Base-by-base conservation (phyloP, 2,888 invertebrate genomes). In the Orchesellides sinensis region DNA sequence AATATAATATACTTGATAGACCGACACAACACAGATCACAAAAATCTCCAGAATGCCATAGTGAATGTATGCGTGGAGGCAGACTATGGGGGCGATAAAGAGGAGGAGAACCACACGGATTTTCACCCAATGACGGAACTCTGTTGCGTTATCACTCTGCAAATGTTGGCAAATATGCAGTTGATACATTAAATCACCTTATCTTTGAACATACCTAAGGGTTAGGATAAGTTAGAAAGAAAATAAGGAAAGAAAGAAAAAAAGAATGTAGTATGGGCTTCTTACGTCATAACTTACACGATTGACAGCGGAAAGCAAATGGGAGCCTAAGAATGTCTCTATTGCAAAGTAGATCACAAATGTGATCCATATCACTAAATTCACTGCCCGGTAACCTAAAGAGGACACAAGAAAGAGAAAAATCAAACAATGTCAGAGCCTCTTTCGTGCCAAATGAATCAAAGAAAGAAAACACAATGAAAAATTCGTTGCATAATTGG, bases 341-440 rank as follows among this genome's bases (percentile, higher is more conserved):
- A 87, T 79, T 45, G 81, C 85, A 85, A 87, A 87, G 68, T 85
- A 85, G 54, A 87, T 75, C 35, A 87, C 84, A 66, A 83, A 84
- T 35, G 78, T 78, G 61, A 87, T 83, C 86, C 86, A 87, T 78
- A 87, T 84, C 63, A 83, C 83, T 69, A 84, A 80, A 74, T 84
- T 85, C 23, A 85, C 84, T 52, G 85, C 83, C 77, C 84, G 68
- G 83, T 84, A 87, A 83, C 85, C 86, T 87, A 73, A 45, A 83
- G 78, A 45, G 35, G 35, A 8, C 35, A 61, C 23, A 4, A 56
- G 27, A 27, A 56, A 14, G 49, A 10, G 49, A 49, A n/a, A 49
- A 49, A 17, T 49, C 10, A 10, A 17, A 56, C 56, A 56, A 17
- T 4, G 19, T 17, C 29, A n/a, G 29, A n/a, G n/a, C n/a, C 12